Conservation (phyloP, 2,797 vertebrate genomes). For the Hoplostethus mediterraneus region DNA sequence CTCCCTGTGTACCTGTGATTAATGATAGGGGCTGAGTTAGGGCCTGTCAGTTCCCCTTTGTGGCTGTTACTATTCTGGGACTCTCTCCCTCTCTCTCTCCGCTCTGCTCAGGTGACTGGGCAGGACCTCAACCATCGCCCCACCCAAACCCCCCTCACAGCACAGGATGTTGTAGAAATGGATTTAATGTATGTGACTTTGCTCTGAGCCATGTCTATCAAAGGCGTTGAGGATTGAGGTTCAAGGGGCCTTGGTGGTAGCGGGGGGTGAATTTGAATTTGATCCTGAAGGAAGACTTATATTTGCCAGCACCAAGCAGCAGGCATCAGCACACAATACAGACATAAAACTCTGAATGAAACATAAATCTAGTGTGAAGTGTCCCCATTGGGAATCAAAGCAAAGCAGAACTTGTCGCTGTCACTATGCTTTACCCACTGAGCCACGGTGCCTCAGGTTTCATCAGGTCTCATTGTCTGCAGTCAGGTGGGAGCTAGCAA, state of each 20-base stretch:
- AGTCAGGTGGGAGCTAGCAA: constrained; percentile 33
- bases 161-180: constrained; percentile 47
- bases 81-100: constrained; percentile 53
- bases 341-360: not conserved
- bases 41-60: constrained; percentile 77
- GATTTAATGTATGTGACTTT: constrained; percentile 65
- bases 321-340: constrained; percentile 24
- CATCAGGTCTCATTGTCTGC: constrained; percentile 45
- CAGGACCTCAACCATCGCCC: constrained; percentile 72
- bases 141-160: constrained; percentile 59
- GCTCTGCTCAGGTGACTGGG: constrained; percentile 67
- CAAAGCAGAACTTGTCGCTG: constrained; percentile 27
- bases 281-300: constrained; percentile 22
- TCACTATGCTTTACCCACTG: not conserved
- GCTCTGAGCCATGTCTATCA: constrained; percentile 48
- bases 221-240: constrained; percentile 28
- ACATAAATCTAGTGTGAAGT: constrained; percentile 38
- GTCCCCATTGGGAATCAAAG: constrained; percentile 41
- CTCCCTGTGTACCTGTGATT: constrained; percentile 81
- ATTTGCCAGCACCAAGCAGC: constrained; percentile 43
- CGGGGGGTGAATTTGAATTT: constrained; percentile 44
- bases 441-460: constrained; percentile 34
- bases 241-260: constrained; percentile 27
- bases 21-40: constrained; percentile 79
- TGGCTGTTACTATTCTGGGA: constrained; percentile 79